phyloP scores from a whole-genome alignment of 2,888 invertebrate genomes.

The Apamea monoglypha region DNA sequence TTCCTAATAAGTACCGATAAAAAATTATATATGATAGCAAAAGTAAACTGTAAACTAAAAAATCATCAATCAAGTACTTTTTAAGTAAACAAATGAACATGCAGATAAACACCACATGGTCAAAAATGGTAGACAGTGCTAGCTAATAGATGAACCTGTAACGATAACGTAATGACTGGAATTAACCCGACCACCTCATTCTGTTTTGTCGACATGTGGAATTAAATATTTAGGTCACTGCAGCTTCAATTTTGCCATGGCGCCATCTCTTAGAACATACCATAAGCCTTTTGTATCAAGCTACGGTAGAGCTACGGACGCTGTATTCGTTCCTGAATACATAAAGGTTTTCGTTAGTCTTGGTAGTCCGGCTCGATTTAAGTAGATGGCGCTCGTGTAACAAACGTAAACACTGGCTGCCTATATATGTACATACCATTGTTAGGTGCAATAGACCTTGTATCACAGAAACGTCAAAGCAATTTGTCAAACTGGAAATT shows the following conservation, averaged over 20 bases:
- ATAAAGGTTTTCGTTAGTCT: slow-evolving; percentile 12
- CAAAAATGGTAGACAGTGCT: slow-evolving; percentile 7
- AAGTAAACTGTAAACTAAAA: slow-evolving; percentile 9
- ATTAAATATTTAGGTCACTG: not conserved
- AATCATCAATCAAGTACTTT: slow-evolving; percentile 21
- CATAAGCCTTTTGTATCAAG: not conserved
- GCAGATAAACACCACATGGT: not conserved
- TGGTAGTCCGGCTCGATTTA: slow-evolving; percentile 19
- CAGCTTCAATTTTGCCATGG: not conserved
- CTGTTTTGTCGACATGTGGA: not conserved
- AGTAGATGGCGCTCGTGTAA: slow-evolving; percentile 54
- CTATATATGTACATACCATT: not conserved
- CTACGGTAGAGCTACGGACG: not conserved
- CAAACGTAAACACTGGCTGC: slow-evolving; percentile 40
- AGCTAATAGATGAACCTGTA: not conserved
- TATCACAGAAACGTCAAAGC: not conserved
- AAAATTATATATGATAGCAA: slow-evolving; percentile 13
- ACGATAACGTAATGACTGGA: not conserved
- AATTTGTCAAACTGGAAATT: slow-evolving; percentile 10
- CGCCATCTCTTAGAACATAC: slow-evolving; percentile 41
- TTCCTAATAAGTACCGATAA: slow-evolving; percentile 11
- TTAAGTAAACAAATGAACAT: slow-evolving; percentile 2
- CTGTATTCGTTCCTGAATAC: not conserved
- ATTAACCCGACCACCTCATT: not conserved
- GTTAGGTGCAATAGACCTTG: not conserved